A percentile compares a stretch with the other conserved stretches of the same genome.
Conservation (phyloP, 1,140 invertebrate species). For the Drosophila yakuba region DNA sequence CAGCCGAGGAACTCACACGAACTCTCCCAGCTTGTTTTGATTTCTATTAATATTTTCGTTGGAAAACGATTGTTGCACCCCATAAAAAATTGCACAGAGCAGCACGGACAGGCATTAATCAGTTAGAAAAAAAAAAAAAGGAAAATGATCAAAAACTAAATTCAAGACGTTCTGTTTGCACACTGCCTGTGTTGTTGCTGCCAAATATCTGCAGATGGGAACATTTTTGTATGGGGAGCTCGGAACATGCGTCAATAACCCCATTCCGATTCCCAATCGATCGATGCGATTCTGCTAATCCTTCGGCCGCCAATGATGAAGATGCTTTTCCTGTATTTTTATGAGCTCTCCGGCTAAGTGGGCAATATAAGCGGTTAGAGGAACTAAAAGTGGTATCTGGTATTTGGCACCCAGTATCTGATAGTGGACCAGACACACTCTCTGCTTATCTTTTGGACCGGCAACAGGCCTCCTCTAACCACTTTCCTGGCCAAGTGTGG, state of each 20-base stretch:
- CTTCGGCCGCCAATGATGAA: slow-evolving; percentile 46
- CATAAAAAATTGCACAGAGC: slow-evolving; percentile 57
- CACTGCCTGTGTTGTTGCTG: slow-evolving; percentile 45
- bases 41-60: slow-evolving; percentile 82
- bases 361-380: slow-evolving; percentile 37
- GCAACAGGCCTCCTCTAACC: slow-evolving; percentile 50
- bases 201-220: slow-evolving; percentile 32
- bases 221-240: slow-evolving; percentile 31
- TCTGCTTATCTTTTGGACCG: slow-evolving; percentile 43
- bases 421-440: slow-evolving; percentile 16
- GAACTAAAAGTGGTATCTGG: slow-evolving; percentile 23
- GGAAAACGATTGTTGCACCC: slow-evolving; percentile 74
- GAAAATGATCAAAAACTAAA: slow-evolving; percentile 14
- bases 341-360: slow-evolving; percentile 32
- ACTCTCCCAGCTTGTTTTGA: slow-evolving; percentile 65
- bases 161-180: slow-evolving; percentile 64
- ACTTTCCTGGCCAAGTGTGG: slow-evolving; percentile 53
- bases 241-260: slow-evolving; percentile 77
- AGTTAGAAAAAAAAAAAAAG: slow-evolving; percentile 14
- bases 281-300: slow-evolving; percentile 50
- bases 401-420: neutral
- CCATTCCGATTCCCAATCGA: slow-evolving; percentile 55
- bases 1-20: slow-evolving; percentile 49
- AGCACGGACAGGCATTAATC: slow-evolving; percentile 73
- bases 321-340: slow-evolving; percentile 63